Conservation (phyloP, 1,140 invertebrate species). For the Eupristina koningsbergeri region DNA sequence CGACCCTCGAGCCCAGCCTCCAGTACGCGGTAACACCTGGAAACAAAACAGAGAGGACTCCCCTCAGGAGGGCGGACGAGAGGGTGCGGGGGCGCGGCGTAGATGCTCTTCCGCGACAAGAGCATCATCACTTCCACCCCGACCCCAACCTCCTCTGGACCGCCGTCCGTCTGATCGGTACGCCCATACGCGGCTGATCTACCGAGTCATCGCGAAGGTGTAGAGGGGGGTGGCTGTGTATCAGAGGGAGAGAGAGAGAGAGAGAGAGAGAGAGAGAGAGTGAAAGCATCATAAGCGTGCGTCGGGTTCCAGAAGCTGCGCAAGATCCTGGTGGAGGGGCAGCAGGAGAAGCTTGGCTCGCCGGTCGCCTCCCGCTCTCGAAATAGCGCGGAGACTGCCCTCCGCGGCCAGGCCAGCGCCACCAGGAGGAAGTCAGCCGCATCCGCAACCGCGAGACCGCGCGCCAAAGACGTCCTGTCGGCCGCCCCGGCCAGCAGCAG, state of each 20-base stretch:
- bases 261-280: background rate
- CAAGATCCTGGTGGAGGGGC: slow-evolving; percentile 40
- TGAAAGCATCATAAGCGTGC: background rate
- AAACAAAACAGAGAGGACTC: background rate
- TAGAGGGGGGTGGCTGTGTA: background rate
- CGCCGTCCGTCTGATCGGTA: background rate
- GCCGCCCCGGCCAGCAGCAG: background rate
- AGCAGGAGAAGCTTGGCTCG: background rate
- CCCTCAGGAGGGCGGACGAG: background rate
- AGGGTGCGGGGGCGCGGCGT: background rate
- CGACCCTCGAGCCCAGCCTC: too few relatives aligned
- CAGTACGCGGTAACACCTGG: background rate
- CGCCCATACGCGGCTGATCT: background rate
- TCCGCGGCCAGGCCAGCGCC: background rate
- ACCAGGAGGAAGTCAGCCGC: background rate
- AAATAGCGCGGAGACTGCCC: background rate
- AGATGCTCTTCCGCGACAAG: background rate
- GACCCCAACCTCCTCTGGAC: background rate
- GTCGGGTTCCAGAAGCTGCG: slow-evolving; percentile 39
- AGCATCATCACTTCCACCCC: too few relatives aligned
- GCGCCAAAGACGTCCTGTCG: slow-evolving; percentile 1
- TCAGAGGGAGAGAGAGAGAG: background rate
- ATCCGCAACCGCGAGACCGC: background rate
- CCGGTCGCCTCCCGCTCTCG: background rate
- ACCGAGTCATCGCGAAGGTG: background rate